Evolutionary conservation across 1,140 invertebrate genomes (phyloP).

Genomic region (Trichoplusia ni): DNA sequence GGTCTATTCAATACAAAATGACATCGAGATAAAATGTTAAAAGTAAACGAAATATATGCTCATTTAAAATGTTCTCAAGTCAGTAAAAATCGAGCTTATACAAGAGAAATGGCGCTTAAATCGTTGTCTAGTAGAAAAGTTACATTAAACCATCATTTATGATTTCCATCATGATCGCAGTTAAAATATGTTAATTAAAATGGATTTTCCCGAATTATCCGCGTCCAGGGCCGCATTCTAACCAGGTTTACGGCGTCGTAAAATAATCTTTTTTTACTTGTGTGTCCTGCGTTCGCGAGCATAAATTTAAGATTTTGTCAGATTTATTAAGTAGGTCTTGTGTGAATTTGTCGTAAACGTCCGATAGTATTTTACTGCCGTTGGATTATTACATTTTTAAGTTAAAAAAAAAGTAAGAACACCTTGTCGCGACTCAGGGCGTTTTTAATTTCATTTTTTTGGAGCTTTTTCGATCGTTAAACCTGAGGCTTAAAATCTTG

Average conservation of each 20-base stretch:
- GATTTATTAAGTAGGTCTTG: slow-evolving; percentile 72
- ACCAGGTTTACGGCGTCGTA: slow-evolving; percentile 61
- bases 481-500: slow-evolving; percentile 46
- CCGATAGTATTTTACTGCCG: slow-evolving; percentile 65
- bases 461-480: slow-evolving; percentile 61
- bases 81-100: neutral
- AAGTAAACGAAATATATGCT: neutral
- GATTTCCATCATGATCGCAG: slow-evolving; percentile 18
- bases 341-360: slow-evolving; percentile 75
- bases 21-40: neutral
- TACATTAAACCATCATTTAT: slow-evolving; percentile 25
- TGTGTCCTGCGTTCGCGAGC: slow-evolving; percentile 48
- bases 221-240: slow-evolving; percentile 50
- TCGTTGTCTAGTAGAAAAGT: slow-evolving; percentile 17
- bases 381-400: slow-evolving; percentile 59
- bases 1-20: no score
- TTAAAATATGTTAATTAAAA: slow-evolving; percentile 63
- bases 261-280: slow-evolving; percentile 52
- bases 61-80: neutral
- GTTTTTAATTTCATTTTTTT: slow-evolving; percentile 56
- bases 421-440: slow-evolving; percentile 46
- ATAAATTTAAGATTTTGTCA: slow-evolving; percentile 73
- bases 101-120: neutral
- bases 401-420: slow-evolving; percentile 47
- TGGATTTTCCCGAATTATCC: slow-evolving; percentile 57